A percentile compares a stretch with the other conserved stretches of the same genome.
phyloP scores from a whole-genome alignment of 2,888 invertebrate species.

The Agonum fuliginosum region DNA sequence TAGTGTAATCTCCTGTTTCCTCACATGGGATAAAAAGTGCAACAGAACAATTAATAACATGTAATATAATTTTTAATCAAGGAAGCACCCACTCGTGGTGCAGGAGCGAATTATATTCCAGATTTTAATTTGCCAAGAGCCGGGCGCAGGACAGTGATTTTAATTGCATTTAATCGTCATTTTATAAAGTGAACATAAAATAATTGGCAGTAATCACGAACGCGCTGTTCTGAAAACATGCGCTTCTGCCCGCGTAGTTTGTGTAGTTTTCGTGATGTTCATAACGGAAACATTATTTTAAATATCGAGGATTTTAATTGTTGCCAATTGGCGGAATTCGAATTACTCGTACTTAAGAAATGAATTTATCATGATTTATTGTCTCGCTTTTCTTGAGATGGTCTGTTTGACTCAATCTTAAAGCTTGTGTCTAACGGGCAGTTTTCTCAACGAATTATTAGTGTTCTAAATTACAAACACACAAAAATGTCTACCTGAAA shows the following conservation, averaged over 20 bases:
- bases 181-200: conserved; percentile 69
- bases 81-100: neutral
- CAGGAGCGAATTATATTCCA: conserved; percentile 22
- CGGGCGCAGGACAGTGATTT: conserved; percentile 67
- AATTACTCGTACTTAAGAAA: neutral
- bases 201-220: conserved; percentile 70
- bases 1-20: neutral
- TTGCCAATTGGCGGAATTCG: neutral
- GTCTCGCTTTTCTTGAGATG: too few species aligned
- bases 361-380: neutral
- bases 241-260: conserved; percentile 11
- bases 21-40: neutral
- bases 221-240: conserved; percentile 40
- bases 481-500: too few species aligned
- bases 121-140: conserved; percentile 53
- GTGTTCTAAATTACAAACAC: too few species aligned
- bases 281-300: conserved; percentile 49
- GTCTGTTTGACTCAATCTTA: too few species aligned
- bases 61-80: conserved; percentile 48
- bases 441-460: too few species aligned
- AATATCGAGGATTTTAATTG: conserved; percentile 40
- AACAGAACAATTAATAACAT: conserved; percentile 43
- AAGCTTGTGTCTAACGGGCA: too few species aligned
- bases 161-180: conserved; percentile 70
- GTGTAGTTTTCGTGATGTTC: conserved; percentile 11